phyloP scores from a whole-genome alignment of 2,113 vertebrate genomes.

The Chascanopsetta lugubris region DNA sequence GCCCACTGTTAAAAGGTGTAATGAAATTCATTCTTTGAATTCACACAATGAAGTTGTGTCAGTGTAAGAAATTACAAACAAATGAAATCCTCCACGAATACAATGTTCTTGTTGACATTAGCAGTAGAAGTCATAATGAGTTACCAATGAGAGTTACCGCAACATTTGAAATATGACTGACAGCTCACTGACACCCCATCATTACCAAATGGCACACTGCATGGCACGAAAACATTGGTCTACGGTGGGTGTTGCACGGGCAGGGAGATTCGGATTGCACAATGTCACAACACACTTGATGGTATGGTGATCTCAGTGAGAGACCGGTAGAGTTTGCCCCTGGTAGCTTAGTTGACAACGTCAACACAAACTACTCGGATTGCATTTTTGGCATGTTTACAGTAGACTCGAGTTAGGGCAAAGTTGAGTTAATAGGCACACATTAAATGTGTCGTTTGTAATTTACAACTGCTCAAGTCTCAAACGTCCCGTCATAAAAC shows the following conservation, averaged over 20 bases:
- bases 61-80: no score
- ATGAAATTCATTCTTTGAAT: no score
- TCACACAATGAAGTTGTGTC: no score
- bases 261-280: background rate
- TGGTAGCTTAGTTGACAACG: background rate
- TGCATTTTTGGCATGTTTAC: conserved; percentile 30
- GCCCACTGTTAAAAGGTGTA: no score
- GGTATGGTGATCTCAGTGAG: no score
- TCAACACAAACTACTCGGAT: conserved; percentile 17
- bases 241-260: background rate
- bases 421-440: conserved; percentile 13
- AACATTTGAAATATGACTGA: background rate
- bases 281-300: background rate
- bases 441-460: background rate
- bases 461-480: background rate
- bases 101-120: no score
- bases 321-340: background rate
- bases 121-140: no score
- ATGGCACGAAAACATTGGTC: background rate
- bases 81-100: no score
- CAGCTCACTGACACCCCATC: no score
- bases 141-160: background rate
- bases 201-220: background rate
- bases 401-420: background rate
- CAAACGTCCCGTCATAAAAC: background rate